These are phyloP conservation scores for Chydorus sphaericus DNA, from an alignment of 2,888 invertebrate species.

Conservation along the genomic window DNA sequence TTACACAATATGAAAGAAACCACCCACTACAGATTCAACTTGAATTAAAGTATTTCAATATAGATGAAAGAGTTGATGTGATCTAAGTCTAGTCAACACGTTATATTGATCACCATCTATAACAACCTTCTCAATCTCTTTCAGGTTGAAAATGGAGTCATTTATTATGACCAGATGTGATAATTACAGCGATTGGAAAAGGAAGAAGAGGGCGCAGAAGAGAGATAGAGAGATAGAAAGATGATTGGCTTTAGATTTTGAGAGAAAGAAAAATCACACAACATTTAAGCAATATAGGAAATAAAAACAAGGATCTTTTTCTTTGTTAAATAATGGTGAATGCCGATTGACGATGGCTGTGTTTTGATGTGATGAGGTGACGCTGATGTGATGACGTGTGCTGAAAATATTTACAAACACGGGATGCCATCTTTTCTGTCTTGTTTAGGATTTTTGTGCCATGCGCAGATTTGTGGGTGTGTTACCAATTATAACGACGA, in stretches of 20 bases:
- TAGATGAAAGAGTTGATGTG: no score
- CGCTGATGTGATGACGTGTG: no score
- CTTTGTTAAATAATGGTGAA: not conserved
- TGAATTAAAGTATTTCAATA: no score
- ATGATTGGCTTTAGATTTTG: not conserved
- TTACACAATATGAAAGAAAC: no score
- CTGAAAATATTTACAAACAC: no score
- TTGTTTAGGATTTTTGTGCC: no score
- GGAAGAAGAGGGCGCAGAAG: not conserved
- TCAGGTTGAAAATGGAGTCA: not conserved
- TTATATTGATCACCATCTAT: not conserved
- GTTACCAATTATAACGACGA: no score
- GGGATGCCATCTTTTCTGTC: no score
- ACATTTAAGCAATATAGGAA: not conserved
- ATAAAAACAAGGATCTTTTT: not conserved
- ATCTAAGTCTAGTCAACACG: no score
- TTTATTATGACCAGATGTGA: not conserved
- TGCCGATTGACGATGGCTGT: not conserved
- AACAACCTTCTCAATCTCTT: not conserved
- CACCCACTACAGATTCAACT: no score
- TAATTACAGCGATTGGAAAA: conserved; percentile 4
- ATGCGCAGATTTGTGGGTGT: no score
- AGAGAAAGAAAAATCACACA: not conserved
- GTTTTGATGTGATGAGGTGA: not conserved
- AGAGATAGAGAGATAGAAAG: not conserved